These are phyloP conservation scores for Masnerella sp. DNA, from an alignment of 2,888 invertebrate genomes.

Conservation along the genomic window DNA sequence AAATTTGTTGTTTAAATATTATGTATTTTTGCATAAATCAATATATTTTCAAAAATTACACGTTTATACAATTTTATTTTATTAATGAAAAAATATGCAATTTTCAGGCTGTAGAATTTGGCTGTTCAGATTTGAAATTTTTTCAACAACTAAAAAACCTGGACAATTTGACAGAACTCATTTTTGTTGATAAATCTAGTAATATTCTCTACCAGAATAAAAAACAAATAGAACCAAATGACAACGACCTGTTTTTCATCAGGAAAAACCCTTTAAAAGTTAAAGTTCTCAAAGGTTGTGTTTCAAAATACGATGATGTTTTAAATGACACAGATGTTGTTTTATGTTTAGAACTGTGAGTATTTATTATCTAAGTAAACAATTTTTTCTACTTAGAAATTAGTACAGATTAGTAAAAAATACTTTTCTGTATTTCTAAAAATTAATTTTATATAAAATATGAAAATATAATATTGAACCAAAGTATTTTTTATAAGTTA, in stretches of 20 bases:
- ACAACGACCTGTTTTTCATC: conserved; percentile 6
- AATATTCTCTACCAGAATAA: conserved; percentile 1
- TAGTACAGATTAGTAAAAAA: too few species aligned
- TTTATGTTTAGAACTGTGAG: conserved; percentile 37
- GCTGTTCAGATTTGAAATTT: conserved; percentile 26
- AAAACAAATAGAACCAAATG: background rate
- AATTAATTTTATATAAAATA: too few species aligned
- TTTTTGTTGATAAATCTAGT: conserved; percentile 31
- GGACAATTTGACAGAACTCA: conserved; percentile 12
- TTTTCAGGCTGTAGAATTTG: conserved; percentile 41
- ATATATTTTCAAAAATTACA: background rate
- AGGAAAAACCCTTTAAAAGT: conserved; percentile 20
- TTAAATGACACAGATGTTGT: conserved; percentile 22
- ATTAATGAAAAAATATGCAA: background rate
- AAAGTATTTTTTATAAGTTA: background rate
- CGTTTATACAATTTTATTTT: conserved; percentile 3
- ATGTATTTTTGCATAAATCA: background rate
- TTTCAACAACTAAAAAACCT: background rate
- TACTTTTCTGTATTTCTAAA: background rate
- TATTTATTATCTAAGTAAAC: conserved; percentile 1
- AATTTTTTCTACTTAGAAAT: too few species aligned
- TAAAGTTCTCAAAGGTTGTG: conserved; percentile 22
- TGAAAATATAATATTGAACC: too few species aligned
- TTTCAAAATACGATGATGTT: conserved; percentile 11
- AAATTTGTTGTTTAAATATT: too few species aligned